phyloP scores from a whole-genome alignment of 2,797 vertebrate genomes.

The Lindbergichthys nudifrons region DNA sequence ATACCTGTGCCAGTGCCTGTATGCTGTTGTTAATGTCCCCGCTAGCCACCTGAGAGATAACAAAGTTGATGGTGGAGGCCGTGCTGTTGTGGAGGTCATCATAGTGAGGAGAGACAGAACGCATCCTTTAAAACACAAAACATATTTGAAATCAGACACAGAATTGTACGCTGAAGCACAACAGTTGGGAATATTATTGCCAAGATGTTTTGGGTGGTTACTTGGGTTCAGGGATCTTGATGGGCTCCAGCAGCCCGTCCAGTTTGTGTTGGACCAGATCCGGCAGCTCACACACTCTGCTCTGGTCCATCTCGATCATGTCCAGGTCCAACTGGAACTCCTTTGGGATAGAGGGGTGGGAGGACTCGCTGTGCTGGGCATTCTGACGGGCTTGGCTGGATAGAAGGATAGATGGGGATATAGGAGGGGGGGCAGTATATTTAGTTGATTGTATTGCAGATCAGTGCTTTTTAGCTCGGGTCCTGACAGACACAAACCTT shows the following conservation, averaged over 20 bases:
- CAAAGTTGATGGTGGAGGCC: slow-evolving; percentile 97
- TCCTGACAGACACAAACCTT: slow-evolving; percentile 18
- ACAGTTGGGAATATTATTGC: too few species aligned
- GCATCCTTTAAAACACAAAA: slow-evolving; percentile 83
- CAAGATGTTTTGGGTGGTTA: slow-evolving; percentile 53
- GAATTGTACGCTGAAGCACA: too few species aligned
- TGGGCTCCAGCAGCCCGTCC: slow-evolving; percentile 96
- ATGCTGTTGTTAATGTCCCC: slow-evolving; percentile 98
- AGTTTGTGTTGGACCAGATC: slow-evolving; percentile 97
- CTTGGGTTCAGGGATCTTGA: slow-evolving; percentile 97
- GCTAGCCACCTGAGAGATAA: slow-evolving; percentile 98
- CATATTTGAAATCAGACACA: background rate
- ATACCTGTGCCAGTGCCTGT: slow-evolving; percentile 96
- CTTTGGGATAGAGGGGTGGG: slow-evolving; percentile 88
- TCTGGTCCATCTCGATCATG: slow-evolving; percentile 95
- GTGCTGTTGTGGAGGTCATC: slow-evolving; percentile 98
- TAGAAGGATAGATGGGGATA: background rate
- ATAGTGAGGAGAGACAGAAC: slow-evolving; percentile 93
- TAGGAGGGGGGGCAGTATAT: background rate
- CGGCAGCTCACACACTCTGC: slow-evolving; percentile 92
- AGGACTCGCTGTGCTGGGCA: slow-evolving; percentile 85
- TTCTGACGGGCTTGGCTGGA: slow-evolving; percentile 94
- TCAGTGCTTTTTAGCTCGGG: slow-evolving; percentile 47
- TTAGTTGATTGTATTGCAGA: slow-evolving; percentile 27
- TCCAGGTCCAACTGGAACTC: slow-evolving; percentile 98